Conservation (phyloP, 2,113 vertebrate genomes). For the Forbesichthys papilliferus region DNA sequence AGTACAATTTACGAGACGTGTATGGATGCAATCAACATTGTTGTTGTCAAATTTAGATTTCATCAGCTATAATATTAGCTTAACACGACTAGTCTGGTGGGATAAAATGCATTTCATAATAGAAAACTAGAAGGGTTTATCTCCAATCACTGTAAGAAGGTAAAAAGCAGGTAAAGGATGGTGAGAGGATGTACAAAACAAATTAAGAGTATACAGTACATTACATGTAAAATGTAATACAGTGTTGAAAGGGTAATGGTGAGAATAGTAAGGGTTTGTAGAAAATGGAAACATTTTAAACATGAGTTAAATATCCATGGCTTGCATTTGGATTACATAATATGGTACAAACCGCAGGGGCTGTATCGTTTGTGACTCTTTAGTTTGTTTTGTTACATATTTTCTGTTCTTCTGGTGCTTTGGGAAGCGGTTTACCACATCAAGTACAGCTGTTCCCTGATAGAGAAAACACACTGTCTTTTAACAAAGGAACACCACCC, state of each 20-base stretch:
- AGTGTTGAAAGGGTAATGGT: slow-evolving; percentile 12
- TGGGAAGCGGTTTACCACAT: slow-evolving; percentile 9
- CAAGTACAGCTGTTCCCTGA: slow-evolving; percentile 24
- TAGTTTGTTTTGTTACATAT: slow-evolving; percentile 62
- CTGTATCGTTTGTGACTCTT: slow-evolving; percentile 60
- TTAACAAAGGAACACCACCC: slow-evolving; percentile 7
- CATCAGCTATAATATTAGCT: not conserved
- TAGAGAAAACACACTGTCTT: slow-evolving; percentile 23
- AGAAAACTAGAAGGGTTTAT: slow-evolving; percentile 22
- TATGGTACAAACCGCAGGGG: slow-evolving; percentile 36
- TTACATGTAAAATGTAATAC: not conserved
- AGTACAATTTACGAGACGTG: slow-evolving; percentile 5
- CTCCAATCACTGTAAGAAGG: slow-evolving; percentile 27
- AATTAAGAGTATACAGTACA: slow-evolving; percentile 55
- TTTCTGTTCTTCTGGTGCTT: slow-evolving; percentile 18
- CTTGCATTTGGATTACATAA: slow-evolving; percentile 49
- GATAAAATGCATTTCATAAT: slow-evolving; percentile 13
- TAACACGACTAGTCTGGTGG: not conserved
- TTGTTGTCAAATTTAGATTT: slow-evolving; percentile 17
- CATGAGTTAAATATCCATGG: slow-evolving; percentile 2
- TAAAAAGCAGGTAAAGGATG: slow-evolving; percentile 60
- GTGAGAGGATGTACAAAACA: slow-evolving; percentile 57
- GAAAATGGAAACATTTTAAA: slow-evolving; percentile 27
- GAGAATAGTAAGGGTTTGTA: slow-evolving; percentile 17
- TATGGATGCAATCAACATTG: slow-evolving; percentile 26